phyloP scores from a whole-genome alignment of 2,113 vertebrate genomes.

The Tetraodon nigroviridis region DNA sequence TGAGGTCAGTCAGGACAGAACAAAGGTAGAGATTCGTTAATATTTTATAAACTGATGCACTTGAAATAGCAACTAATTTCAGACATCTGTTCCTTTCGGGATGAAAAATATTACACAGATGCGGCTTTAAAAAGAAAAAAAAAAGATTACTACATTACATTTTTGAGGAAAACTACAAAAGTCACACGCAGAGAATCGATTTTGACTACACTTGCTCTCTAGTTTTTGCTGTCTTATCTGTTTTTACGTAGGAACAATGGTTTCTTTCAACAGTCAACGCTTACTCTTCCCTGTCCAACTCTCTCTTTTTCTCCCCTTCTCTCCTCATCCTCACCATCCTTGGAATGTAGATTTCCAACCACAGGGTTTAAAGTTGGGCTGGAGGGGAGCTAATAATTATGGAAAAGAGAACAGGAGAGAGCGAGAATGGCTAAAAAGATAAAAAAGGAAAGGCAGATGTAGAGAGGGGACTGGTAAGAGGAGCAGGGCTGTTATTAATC shows the following conservation, averaged over 20 bases:
- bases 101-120: not conserved
- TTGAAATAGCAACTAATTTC: not conserved
- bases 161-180: not conserved
- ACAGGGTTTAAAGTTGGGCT: conserved; percentile 65
- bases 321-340: conserved; percentile 45
- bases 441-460: conserved; percentile 26
- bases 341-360: conserved; percentile 73
- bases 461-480: conserved; percentile 11
- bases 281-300: conserved; percentile 30
- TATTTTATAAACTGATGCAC: not conserved
- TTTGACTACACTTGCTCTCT: conserved; percentile 67
- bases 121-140: not conserved
- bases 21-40: not conserved
- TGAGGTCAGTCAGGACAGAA: not conserved
- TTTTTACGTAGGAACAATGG: conserved; percentile 65
- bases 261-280: conserved; percentile 57
- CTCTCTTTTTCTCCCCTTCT: conserved; percentile 20
- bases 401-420: conserved; percentile 64
- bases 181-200: conserved; percentile 25
- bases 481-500: conserved; percentile 53
- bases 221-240: conserved; percentile 66
- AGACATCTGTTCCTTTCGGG: not conserved
- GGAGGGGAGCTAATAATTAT: conserved; percentile 71
- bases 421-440: conserved; percentile 23
- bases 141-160: not conserved